Evolutionary conservation across 1,140 invertebrate genomes (phyloP).

Genomic region (Drosophila sp.): DNA sequence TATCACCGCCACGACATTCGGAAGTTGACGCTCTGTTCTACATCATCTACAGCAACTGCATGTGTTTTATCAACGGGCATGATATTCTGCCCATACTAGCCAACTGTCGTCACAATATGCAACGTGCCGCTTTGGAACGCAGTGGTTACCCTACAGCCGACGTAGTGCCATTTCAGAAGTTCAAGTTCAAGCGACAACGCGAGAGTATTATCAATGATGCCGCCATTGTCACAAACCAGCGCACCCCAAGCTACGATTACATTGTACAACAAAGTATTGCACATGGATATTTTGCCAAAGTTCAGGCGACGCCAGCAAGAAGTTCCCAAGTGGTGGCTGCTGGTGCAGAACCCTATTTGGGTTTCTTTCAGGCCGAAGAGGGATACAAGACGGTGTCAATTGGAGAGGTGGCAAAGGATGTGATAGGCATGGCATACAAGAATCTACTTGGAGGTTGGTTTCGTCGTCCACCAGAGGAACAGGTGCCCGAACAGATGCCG

Average conservation of each 20-base stretch:
- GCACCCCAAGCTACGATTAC: constrained; percentile 94
- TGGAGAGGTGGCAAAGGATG: constrained; percentile 94
- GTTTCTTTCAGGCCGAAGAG: constrained; percentile 95
- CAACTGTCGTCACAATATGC: constrained; percentile 62
- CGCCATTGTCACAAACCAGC: constrained; percentile 90
- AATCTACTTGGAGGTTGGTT: constrained; percentile 74
- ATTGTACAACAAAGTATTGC: constrained; percentile 87
- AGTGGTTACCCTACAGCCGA: constrained; percentile 55
- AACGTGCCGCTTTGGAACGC: constrained; percentile 65
- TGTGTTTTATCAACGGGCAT: constrained; percentile 93
- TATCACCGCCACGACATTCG: constrained; percentile 88
- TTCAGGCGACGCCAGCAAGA: constrained; percentile 90
- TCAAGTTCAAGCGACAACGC: constrained; percentile 92
- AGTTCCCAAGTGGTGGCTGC: constrained; percentile 91
- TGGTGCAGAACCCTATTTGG: constrained; percentile 93
- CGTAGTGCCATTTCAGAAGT: constrained; percentile 90
- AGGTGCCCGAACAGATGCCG: constrained; percentile 53
- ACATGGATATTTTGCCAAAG: constrained; percentile 85
- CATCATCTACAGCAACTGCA: constrained; percentile 90
- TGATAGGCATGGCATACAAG: constrained; percentile 92
- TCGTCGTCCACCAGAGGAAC: constrained; percentile 44
- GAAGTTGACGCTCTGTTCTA: constrained; percentile 90
- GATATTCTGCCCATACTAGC: constrained; percentile 88
- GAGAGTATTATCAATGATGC: constrained; percentile 89
- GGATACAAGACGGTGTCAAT: constrained; percentile 90